Evolutionary conservation across 2,797 vertebrate species (phyloP).

Genomic region (Sparus aurata): DNA sequence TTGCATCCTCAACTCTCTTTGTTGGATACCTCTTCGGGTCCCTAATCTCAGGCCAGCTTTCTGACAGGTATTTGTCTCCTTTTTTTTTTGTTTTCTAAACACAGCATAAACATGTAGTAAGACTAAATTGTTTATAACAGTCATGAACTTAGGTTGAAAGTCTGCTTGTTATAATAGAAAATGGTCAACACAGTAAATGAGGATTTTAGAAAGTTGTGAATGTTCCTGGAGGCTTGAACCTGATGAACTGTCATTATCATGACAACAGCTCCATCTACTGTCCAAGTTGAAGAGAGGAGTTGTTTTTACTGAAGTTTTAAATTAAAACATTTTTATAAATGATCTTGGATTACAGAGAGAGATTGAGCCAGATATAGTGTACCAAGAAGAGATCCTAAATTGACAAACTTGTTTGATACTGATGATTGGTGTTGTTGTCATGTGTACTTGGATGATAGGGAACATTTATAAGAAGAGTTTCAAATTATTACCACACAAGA

Average conservation of each 20-base stretch:
- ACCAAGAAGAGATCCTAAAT: too few relatives aligned
- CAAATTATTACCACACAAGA: background rate
- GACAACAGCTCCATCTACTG: conserved; percentile 69
- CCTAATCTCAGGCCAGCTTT: conserved; percentile 92
- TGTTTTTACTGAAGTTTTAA: background rate
- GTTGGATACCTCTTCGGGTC: conserved; percentile 92
- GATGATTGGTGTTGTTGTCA: background rate
- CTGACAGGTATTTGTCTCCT: conserved; percentile 89
- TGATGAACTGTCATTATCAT: background rate
- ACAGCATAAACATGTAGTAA: background rate
- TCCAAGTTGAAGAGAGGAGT: background rate
- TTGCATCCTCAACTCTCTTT: conserved; percentile 92
- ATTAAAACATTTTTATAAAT: background rate
- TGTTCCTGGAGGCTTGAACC: too few relatives aligned
- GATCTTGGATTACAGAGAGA: background rate
- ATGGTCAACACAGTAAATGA: background rate
- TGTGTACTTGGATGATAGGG: background rate
- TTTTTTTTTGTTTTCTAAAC: background rate
- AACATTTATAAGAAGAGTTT: background rate
- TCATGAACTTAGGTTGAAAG: background rate
- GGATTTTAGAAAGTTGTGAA: background rate
- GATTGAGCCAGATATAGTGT: background rate
- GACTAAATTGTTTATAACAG: background rate
- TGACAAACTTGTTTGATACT: background rate
- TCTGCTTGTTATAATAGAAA: background rate